Evolutionary conservation across 2,888 invertebrate species (phyloP).

Genomic region (Cephonodes hylas): DNA sequence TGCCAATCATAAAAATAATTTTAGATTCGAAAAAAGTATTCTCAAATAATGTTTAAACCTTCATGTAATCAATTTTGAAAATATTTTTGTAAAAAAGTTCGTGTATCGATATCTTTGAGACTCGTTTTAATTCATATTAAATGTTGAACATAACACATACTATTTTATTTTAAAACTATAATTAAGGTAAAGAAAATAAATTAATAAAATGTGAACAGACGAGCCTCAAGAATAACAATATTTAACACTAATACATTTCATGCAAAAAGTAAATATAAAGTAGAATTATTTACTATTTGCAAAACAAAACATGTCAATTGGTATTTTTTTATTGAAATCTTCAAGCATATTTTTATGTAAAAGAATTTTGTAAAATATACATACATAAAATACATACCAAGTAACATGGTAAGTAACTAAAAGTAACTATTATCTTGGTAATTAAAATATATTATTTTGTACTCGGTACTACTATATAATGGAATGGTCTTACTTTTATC

Average conservation of each 20-base stretch:
- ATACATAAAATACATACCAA: not conserved
- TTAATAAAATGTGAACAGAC: not conserved
- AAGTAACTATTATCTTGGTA: not conserved
- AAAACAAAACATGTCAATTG: not conserved
- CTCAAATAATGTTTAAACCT: not conserved
- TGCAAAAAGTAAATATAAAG: not conserved
- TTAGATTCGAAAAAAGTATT: not conserved
- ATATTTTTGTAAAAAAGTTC: not conserved
- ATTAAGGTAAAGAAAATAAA: too few species aligned
- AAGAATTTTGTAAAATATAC: too few species aligned
- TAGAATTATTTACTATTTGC: not conserved
- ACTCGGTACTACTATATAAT: slow-evolving; percentile 29
- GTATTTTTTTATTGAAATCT: not conserved
- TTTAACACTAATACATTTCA: not conserved
- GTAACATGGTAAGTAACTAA: not conserved
- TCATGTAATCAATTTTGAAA: not conserved
- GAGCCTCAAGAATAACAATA: not conserved
- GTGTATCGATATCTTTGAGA: not conserved
- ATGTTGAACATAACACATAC: not conserved
- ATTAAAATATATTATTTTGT: slow-evolving; percentile 12
- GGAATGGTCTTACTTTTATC: slow-evolving; percentile 61
- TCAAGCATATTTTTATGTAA: not conserved
- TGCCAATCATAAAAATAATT: not conserved
- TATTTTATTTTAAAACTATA: not conserved
- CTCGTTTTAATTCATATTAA: not conserved